A percentile compares a stretch with the other conserved stretches of the same genome.
These are phyloP conservation scores for Smithornis capensis DNA, from an alignment of 2,113 vertebrate species.

Conservation along the genomic window DNA sequence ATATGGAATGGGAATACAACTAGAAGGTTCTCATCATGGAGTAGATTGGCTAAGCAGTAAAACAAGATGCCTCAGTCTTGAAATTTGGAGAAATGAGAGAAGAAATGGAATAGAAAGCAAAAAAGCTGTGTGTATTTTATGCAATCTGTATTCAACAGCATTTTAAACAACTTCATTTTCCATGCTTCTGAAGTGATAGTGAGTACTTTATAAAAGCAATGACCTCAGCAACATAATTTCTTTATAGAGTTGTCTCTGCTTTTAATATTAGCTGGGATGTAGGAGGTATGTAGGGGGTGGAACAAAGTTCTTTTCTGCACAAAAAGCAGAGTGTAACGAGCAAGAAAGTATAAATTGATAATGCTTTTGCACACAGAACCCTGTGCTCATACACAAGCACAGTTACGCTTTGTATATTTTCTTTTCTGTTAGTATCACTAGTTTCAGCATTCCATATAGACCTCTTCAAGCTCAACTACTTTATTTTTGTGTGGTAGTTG, in stretches of 20 bases:
- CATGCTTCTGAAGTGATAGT: not conserved
- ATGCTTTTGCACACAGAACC: not conserved
- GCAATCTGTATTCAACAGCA: not conserved
- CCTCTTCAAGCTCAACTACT: not conserved
- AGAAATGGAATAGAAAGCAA: not conserved
- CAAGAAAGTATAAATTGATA: not conserved
- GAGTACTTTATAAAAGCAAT: slow-evolving; percentile 52
- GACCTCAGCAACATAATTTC: slow-evolving; percentile 61
- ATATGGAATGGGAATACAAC: not conserved
- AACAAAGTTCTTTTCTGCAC: slow-evolving; percentile 41
- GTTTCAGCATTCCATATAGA: not conserved
- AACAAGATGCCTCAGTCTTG: not conserved
- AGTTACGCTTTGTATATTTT: not conserved
- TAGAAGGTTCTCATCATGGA: not conserved
- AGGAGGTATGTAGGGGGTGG: slow-evolving; percentile 58
- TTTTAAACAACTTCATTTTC: slow-evolving; percentile 11
- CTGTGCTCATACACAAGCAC: not conserved
- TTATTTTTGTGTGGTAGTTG: not conserved
- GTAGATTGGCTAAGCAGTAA: not conserved
- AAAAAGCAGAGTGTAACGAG: slow-evolving; percentile 1
- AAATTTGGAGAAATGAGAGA: not conserved
- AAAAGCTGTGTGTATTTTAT: not conserved
- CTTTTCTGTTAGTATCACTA: not conserved
- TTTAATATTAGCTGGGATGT: slow-evolving; percentile 67
- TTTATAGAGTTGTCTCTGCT: slow-evolving; percentile 49